Base-by-base conservation (phyloP, 2,113 vertebrate species). In the Anas platyrhynchos region DNA sequence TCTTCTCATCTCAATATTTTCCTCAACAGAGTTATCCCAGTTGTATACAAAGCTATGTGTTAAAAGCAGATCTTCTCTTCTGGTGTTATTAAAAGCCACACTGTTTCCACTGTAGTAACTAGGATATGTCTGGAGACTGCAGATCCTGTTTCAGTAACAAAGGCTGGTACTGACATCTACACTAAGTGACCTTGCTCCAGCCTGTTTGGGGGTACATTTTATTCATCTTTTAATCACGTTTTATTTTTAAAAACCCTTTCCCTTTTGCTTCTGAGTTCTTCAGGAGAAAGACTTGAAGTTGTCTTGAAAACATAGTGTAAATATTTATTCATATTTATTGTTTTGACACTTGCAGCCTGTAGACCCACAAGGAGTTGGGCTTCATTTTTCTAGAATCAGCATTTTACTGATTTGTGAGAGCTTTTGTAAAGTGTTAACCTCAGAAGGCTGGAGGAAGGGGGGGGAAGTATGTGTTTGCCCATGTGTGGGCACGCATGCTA, bases 351-450 rank as follows among this genome's bases (percentile, higher is more conserved):
- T 89, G 69, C 80, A 54, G 69, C 38, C 41, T 72, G 18, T 83
- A 91, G 84, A 43, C 78, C 93, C 95, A 86, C 62, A 72, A 85
- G 93, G 55, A 76, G 44, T 68, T 56, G 63, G 59, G 89, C 56
- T 83, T 72, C 56, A 44, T 88, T 63, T 86, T 83, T 95, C 73
- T 92, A 67, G 69, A 83, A 85, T 91, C 89, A 91, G 67, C 34
- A 46, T 91, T 93, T 94, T 88, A 63, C 87, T 95, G 50, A 65
- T 58, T n/a, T 90, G 17, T 43, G 27, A 38, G 48, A 66, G 54
- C 43, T 56, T 74, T 86, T 69, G 52, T 65, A 67, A 68, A 83
- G 25, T 38, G 48, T 77, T 67, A 62, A 62, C 81, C 81, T 90
- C 13, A 2, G 84, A 83, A 83, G 76, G 82, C 81, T 87, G 78